Percentiles rank a stretch among this genome's conserved stretches.
Conservation (phyloP, 2,888 invertebrate species). For the Drosophila pseudotalamancana region DNA sequence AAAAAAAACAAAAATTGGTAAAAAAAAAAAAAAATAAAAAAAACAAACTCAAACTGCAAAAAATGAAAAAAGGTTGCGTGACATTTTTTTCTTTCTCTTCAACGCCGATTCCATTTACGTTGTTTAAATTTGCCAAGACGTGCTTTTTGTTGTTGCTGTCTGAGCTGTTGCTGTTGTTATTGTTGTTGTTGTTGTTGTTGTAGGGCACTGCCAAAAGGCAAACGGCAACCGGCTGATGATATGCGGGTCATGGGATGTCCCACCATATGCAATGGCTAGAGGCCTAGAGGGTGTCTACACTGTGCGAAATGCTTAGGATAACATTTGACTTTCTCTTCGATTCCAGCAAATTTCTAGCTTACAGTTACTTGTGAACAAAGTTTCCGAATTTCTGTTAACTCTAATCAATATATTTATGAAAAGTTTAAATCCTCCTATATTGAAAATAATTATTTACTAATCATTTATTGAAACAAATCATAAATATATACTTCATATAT, state of each 20-base stretch:
- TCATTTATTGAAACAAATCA: no score
- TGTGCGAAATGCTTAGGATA: background rate
- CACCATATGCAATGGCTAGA: slow-evolving; percentile 48
- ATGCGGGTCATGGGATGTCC: slow-evolving; percentile 70
- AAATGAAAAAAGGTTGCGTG: slow-evolving; percentile 62
- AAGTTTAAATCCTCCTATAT: no score
- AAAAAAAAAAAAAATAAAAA: background rate
- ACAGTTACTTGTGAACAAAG: no score
- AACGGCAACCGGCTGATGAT: slow-evolving; percentile 67
- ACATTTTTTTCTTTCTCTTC: slow-evolving; percentile 41
- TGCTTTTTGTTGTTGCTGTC: slow-evolving; percentile 18
- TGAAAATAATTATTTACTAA: no score
- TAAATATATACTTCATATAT: no score
- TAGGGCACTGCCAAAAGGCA: slow-evolving; percentile 72
- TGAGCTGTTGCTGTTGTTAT: slow-evolving; percentile 15
- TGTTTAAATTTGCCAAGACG: slow-evolving; percentile 70
- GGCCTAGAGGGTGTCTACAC: slow-evolving; percentile 38
- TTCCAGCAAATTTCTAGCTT: no score
- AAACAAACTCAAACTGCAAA: slow-evolving; percentile 3
- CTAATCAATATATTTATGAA: no score
- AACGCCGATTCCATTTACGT: slow-evolving; percentile 73
- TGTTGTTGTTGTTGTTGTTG: slow-evolving; percentile 19
- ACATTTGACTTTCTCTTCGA: no score
- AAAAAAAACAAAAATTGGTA: slow-evolving; percentile 8
- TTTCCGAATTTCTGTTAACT: no score